Conservation (phyloP, 2,888 invertebrate species). For the Timema podura region DNA sequence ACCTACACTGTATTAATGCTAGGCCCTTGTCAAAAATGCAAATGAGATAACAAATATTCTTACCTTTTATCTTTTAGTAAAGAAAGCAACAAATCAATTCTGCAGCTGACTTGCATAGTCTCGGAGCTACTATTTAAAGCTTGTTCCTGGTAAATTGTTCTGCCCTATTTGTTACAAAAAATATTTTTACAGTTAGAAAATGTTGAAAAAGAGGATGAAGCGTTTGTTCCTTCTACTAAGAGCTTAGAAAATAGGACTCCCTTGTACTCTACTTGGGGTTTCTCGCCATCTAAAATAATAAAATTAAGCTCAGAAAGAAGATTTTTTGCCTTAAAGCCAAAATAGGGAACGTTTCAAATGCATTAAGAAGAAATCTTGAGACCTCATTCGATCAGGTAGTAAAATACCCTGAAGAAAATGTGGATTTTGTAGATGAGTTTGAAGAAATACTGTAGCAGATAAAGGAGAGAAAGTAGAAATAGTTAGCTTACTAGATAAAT, state of each 20-base stretch:
- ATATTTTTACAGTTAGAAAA: not conserved
- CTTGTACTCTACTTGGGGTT: not conserved
- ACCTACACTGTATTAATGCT: too few relatives aligned
- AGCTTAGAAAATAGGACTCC: not conserved
- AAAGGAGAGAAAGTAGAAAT: conserved; percentile 3
- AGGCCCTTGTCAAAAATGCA: too few relatives aligned
- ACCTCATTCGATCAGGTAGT: not conserved
- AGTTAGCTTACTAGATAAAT: conserved; percentile 1
- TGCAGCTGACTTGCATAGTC: too few relatives aligned
- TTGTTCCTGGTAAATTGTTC: conserved; percentile 1
- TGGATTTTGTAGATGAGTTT: not conserved
- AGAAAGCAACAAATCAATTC: too few relatives aligned
- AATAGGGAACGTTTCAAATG: not conserved
- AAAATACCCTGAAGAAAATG: not conserved
- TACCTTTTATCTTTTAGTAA: too few relatives aligned
- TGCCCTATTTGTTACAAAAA: not conserved
- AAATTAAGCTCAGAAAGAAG: not conserved
- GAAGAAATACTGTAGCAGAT: conserved; percentile 7
- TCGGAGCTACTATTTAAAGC: conserved; percentile 2
- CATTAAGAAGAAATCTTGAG: not conserved
- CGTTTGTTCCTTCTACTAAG: not conserved
- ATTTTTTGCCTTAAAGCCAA: not conserved
- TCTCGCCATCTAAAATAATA: conserved; percentile 10
- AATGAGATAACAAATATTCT: too few relatives aligned
- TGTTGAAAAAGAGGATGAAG: conserved; percentile 10